These are phyloP conservation scores for Metellina segmentata DNA, from an alignment of 2,888 invertebrate genomes.

Conservation along the genomic window DNA sequence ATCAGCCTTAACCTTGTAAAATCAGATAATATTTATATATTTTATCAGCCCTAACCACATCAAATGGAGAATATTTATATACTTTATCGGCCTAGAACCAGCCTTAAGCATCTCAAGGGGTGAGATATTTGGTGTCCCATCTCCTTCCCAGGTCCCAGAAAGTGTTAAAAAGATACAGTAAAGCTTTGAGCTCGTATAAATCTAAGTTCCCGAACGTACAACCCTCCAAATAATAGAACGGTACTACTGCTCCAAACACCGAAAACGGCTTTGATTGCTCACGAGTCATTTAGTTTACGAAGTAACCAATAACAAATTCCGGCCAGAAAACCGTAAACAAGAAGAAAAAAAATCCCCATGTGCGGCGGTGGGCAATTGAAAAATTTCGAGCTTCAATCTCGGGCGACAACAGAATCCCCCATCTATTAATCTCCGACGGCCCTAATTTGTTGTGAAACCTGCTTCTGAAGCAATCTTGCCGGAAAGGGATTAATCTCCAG, in stretches of 20 bases:
- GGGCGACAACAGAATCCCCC: conserved; percentile 6
- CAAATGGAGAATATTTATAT: too few relatives aligned
- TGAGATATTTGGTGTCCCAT: too few relatives aligned
- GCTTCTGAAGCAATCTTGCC: conserved; percentile 18
- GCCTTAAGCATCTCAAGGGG: too few relatives aligned
- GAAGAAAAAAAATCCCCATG: neutral
- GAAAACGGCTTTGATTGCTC: neutral
- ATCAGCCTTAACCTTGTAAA: too few relatives aligned
- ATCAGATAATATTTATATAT: too few relatives aligned
- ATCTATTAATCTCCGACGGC: conserved; percentile 39
- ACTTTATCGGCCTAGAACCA: too few relatives aligned
- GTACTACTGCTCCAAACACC: neutral
- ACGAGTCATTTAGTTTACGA: neutral
- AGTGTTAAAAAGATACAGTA: too few relatives aligned
- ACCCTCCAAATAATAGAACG: neutral
- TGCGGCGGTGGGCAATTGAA: neutral
- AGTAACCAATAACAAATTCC: neutral
- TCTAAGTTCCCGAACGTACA: too few relatives aligned
- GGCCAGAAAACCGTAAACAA: neutral
- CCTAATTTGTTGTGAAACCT: conserved; percentile 40
- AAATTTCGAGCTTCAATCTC: neutral
- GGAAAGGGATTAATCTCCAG: conserved; percentile 39
- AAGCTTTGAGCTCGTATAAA: too few relatives aligned
- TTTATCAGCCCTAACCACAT: too few relatives aligned
- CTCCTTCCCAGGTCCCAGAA: too few relatives aligned